Evolutionary conservation across 2,113 vertebrate genomes (phyloP), one percentile per base, ranked within the genome.

Genomic region (Sylvia atricapilla): DNA sequence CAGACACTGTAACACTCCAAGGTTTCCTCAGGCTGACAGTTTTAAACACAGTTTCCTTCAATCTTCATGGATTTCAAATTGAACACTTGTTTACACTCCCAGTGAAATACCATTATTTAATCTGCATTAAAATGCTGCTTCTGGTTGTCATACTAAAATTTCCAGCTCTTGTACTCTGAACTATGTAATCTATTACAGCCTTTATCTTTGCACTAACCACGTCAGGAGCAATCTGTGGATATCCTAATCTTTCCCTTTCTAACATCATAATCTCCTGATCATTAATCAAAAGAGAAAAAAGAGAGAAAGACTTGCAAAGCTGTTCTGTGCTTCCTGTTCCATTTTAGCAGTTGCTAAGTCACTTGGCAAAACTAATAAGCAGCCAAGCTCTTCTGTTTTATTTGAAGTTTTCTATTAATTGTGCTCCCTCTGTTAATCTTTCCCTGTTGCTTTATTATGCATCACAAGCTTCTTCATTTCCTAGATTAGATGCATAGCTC

Each of bases 261-360:
- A 94, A 89, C 52, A 72, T 59, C 53, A 84, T 89, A 95, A 95
- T 95, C 93, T 85, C 52, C 56, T 76, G 60, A 85, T 85, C 69
- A 81, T 84, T 80, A 92, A 94, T 95, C 6, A 81, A 68, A 74
- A 79, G 37, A 67, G 59, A 46, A 35, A 59, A 23, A 63, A 52
- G 2, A 64, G 10, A 20, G 10, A 43, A 25, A 86, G 33, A 66
- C 25, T 81, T 89, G 44, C 50, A 91, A 83, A 91, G 82, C 75
- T 90, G 39, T 84, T 70, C 50, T 39, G 28, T 75, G 70, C n/a
- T 79, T 91, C 63, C 73, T 82, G 59, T 82, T 95, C 67, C 20
- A 20, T 23, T 43, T 78, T 79, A 80, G 44, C 49, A 47, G 67
- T 74, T 72, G 55, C 37, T 90, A 94, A 73, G 27, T 59, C 88